Conservation (phyloP, 2,113 vertebrate genomes). For the Tupaia chinensis region DNA sequence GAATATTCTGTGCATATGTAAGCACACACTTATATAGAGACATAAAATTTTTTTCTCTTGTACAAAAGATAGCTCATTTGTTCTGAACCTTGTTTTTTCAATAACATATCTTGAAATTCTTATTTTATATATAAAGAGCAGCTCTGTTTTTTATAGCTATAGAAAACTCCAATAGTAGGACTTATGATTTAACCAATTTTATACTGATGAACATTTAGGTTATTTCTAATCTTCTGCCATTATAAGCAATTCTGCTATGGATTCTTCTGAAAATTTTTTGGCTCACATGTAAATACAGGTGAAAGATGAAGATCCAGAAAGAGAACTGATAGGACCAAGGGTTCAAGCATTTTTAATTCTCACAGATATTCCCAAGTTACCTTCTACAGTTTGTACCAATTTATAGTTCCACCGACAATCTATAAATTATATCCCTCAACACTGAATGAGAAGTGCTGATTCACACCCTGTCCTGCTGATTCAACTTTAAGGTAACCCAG, state of each 20-base stretch:
- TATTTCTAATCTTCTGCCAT: slow-evolving; percentile 50
- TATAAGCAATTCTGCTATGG: slow-evolving; percentile 49
- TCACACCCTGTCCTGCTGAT: neutral
- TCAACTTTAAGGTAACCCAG: neutral
- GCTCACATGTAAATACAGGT: neutral
- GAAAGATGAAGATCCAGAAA: slow-evolving; percentile 48
- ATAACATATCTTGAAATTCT: neutral
- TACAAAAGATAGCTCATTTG: neutral
- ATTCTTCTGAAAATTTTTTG: neutral
- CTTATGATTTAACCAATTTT: slow-evolving; percentile 33
- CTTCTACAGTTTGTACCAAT: neutral
- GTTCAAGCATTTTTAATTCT: slow-evolving; percentile 42
- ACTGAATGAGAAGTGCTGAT: neutral
- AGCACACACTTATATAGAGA: neutral
- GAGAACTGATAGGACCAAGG: neutral
- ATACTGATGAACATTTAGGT: neutral
- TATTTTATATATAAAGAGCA: neutral
- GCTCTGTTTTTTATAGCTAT: slow-evolving; percentile 7
- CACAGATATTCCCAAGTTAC: slow-evolving; percentile 1
- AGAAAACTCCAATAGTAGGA: slow-evolving; percentile 37
- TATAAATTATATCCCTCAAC: neutral
- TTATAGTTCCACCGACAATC: neutral
- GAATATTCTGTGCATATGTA: neutral
- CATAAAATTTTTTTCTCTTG: neutral
- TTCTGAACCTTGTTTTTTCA: slow-evolving; percentile 24